Evolutionary conservation across 1,140 invertebrate species (phyloP).

Genomic region (Gryon sp.): DNA sequence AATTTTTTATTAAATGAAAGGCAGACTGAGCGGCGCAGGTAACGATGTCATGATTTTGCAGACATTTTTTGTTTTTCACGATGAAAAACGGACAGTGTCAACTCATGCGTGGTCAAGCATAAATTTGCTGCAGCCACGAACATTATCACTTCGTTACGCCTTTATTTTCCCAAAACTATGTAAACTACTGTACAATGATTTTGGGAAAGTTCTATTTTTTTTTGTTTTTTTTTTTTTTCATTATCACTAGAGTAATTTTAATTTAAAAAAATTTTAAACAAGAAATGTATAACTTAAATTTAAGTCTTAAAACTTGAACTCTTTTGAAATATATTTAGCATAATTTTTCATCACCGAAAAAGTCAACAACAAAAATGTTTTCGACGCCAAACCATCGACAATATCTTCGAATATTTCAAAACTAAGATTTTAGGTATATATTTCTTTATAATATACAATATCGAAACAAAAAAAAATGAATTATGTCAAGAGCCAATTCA

Average conservation of each 20-base stretch:
- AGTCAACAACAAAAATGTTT: not conserved
- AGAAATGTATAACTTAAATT: too few relatives aligned
- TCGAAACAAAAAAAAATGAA: too few relatives aligned
- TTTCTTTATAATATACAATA: too few relatives aligned
- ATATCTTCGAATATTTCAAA: not conserved
- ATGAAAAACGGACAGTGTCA: slow-evolving; percentile 72
- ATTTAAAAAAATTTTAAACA: too few relatives aligned
- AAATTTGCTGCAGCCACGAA: slow-evolving; percentile 68
- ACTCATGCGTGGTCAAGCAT: slow-evolving; percentile 75
- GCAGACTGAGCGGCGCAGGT: slow-evolving; percentile 22
- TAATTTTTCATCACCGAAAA: too few relatives aligned
- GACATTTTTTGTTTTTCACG: slow-evolving; percentile 57
- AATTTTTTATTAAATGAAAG: slow-evolving; percentile 41
- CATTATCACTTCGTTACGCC: slow-evolving; percentile 75
- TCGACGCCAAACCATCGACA: not conserved
- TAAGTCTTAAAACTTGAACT: too few relatives aligned
- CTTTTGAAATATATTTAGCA: too few relatives aligned
- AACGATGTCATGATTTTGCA: slow-evolving; percentile 75
- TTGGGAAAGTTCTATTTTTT: slow-evolving; percentile 27
- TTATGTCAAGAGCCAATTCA: slow-evolving; percentile 38
- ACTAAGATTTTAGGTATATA: too few relatives aligned
- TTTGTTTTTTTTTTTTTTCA: not conserved
- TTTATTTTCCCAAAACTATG: slow-evolving; percentile 70
- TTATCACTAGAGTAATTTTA: slow-evolving; percentile 16
- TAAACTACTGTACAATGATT: slow-evolving; percentile 34